Conservation (phyloP, 2,113 vertebrate genomes). For the Mus spicilegus region DNA sequence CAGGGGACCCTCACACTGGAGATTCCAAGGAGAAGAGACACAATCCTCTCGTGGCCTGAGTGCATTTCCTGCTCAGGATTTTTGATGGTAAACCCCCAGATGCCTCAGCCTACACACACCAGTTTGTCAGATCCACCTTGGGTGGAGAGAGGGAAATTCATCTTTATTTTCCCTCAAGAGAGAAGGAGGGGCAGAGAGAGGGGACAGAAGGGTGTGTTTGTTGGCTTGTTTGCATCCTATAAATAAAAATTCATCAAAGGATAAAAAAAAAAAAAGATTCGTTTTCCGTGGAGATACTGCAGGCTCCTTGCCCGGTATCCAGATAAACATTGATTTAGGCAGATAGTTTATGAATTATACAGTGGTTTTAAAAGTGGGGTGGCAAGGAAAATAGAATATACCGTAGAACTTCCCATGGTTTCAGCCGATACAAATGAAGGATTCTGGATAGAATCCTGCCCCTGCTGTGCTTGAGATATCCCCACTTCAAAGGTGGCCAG, state of each 20-base stretch:
- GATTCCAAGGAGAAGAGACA: constrained; percentile 75
- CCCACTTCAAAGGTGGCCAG: neutral
- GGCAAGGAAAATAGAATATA: neutral
- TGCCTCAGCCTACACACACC: constrained; percentile 66
- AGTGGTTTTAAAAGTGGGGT: constrained; percentile 45
- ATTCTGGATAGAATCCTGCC: neutral
- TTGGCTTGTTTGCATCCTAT: constrained; percentile 66
- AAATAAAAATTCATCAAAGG: constrained; percentile 77
- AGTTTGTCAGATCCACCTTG: neutral
- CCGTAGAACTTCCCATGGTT: neutral
- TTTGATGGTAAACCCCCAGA: constrained; percentile 59
- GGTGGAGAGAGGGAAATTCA: neutral
- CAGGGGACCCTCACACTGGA: constrained; percentile 53
- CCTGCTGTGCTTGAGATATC: rapidly evolving
- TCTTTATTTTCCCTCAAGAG: neutral
- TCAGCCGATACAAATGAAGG: neutral
- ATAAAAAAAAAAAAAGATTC: constrained; percentile 46
- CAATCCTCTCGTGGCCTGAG: constrained; percentile 64
- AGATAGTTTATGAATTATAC: constrained; percentile 81
- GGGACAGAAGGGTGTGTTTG: neutral
- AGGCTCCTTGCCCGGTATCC: constrained; percentile 37
- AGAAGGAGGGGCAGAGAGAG: neutral
- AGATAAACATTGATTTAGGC: constrained; percentile 80
- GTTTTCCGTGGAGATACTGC: constrained; percentile 63
- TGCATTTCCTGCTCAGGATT: constrained; percentile 51